Conservation (phyloP, 2,797 vertebrate species). For the Danio aesculapii region DNA sequence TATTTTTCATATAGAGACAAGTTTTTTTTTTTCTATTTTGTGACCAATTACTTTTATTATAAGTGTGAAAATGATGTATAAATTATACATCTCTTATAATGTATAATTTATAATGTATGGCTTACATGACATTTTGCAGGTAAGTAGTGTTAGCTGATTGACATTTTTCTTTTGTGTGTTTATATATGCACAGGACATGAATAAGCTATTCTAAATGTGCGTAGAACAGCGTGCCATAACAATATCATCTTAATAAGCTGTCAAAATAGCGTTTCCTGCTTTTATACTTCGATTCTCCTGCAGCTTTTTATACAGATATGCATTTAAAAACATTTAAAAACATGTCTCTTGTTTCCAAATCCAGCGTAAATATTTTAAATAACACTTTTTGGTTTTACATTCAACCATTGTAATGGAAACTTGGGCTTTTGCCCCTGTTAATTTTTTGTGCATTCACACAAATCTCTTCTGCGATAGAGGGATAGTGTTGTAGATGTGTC, state of each 20-base stretch:
- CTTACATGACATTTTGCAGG: neutral
- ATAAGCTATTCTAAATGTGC: neutral
- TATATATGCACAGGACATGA: neutral
- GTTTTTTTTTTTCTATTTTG: no score
- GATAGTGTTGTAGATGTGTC: conserved; percentile 38
- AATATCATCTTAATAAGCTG: neutral
- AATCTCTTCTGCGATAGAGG: conserved; percentile 26
- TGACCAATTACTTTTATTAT: no score
- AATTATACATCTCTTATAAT: no score
- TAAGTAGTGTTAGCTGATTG: neutral
- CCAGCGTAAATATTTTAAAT: neutral
- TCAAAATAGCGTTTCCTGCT: neutral
- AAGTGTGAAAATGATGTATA: no score
- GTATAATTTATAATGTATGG: no score
- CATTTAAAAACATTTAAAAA: neutral
- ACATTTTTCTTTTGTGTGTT: neutral
- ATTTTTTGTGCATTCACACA: conserved; percentile 13
- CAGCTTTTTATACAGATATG: neutral
- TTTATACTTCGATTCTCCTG: neutral
- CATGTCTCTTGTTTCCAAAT: neutral
- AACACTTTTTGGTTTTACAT: neutral
- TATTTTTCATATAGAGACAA: neutral
- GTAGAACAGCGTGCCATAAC: neutral
- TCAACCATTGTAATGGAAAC: neutral
- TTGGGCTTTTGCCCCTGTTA: neutral